Percentiles rank a stretch among this genome's conserved stretches.
phyloP scores from a whole-genome alignment of 2,113 vertebrate species.

The Ophthalmolycus amberensis region DNA sequence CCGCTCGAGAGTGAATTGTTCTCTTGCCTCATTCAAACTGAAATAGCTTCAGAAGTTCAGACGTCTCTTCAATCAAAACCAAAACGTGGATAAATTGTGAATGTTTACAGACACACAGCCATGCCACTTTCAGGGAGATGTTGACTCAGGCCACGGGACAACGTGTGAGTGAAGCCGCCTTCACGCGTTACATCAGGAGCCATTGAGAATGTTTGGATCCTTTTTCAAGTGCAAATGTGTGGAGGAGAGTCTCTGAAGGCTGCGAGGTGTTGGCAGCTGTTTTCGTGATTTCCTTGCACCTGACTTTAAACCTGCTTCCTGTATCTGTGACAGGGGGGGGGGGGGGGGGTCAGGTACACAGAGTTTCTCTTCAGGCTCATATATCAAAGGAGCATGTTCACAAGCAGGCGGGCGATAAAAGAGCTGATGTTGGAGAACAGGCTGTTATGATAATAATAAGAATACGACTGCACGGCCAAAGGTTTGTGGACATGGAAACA shows the following conservation, averaged over 20 bases:
- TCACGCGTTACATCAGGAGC: slow-evolving; percentile 32
- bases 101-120: slow-evolving; percentile 12
- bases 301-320: slow-evolving; percentile 4
- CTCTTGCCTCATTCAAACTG: not conserved
- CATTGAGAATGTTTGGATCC: slow-evolving; percentile 41
- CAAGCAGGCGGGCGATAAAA: not conserved
- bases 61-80: slow-evolving; percentile 5
- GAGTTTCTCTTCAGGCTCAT: not conserved
- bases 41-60: slow-evolving; percentile 4
- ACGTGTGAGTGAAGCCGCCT: slow-evolving; percentile 38
- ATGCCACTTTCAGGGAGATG: slow-evolving; percentile 6
- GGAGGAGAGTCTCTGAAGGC: slow-evolving; percentile 32
- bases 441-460: too few relatives aligned
- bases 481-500: not conserved
- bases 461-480: not conserved
- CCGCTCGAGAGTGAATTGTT: not conserved
- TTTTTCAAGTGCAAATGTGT: slow-evolving; percentile 35
- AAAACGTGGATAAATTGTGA: slow-evolving; percentile 8
- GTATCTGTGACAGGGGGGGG: not conserved
- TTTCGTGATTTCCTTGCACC: slow-evolving; percentile 29
- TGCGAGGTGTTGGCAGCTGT: slow-evolving; percentile 44
- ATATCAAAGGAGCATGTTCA: not conserved
- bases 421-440: not conserved
- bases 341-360: slow-evolving; percentile 1
- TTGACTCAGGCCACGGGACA: slow-evolving; percentile 44